A percentile compares a stretch with the other conserved stretches of the same genome.
Conservation (phyloP, 2,888 invertebrate genomes). For the Leuctra nigra region DNA sequence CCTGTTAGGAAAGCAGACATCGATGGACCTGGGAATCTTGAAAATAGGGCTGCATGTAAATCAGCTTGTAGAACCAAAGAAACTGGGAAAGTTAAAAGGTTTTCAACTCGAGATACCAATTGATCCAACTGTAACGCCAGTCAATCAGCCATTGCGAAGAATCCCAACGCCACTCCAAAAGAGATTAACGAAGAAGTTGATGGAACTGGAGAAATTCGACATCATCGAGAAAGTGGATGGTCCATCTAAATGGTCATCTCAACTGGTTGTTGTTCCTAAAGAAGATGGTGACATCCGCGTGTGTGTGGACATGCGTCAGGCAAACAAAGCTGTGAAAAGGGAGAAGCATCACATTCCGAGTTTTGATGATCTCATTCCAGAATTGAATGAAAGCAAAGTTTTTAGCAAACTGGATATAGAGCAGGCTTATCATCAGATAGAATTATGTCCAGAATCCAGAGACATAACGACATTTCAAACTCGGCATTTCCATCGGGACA, state of each 20-base stretch:
- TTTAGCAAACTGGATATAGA: constrained; percentile 35
- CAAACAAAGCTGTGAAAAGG: constrained; percentile 30
- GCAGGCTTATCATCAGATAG: constrained; percentile 38
- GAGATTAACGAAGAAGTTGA: constrained; percentile 31
- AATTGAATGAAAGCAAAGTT: constrained; percentile 30
- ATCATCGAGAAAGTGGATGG: constrained; percentile 27
- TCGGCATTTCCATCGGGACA: constrained; percentile 10
- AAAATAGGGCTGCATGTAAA: constrained; percentile 2
- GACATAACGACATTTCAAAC: constrained; percentile 38
- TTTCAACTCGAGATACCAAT: constrained; percentile 3
- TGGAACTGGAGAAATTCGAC: constrained; percentile 25
- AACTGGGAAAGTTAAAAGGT: background rate
- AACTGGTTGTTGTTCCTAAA: constrained; percentile 33
- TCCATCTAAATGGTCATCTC: too few relatives aligned
- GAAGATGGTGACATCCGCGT: constrained; percentile 30
- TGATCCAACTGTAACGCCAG: constrained; percentile 26
- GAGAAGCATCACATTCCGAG: too few relatives aligned
- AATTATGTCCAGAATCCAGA: too few relatives aligned
- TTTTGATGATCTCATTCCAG: constrained; percentile 29
- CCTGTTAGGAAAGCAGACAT: constrained; percentile 17
- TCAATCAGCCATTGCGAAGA: constrained; percentile 34
- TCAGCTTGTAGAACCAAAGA: background rate
- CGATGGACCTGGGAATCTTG: constrained; percentile 16
- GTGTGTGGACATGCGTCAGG: constrained; percentile 32
- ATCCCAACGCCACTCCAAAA: constrained; percentile 34